A percentile compares a stretch with the other conserved stretches of the same genome.
Evolutionary conservation across 1,140 invertebrate genomes (phyloP).

Genomic region (Lucilia sericata): DNA sequence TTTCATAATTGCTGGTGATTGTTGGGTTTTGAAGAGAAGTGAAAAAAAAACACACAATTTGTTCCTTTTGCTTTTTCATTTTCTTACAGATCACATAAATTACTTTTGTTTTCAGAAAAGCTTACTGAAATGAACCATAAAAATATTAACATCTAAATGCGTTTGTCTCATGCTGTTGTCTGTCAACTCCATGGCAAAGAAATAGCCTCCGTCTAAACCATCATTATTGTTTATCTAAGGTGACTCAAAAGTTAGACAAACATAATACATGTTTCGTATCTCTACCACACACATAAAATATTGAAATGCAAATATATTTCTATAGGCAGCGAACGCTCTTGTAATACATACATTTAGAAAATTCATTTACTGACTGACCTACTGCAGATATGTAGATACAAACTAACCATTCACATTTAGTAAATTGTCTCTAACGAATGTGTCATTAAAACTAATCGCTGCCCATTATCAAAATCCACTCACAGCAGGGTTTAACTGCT

Average conservation of each 20-base stretch:
- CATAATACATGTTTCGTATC: too few relatives aligned
- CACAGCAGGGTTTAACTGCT: not conserved
- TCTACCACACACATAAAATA: not conserved
- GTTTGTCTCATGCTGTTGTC: not conserved
- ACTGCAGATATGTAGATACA: too few relatives aligned
- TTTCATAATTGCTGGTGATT: constrained; percentile 33
- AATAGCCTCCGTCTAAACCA: not conserved
- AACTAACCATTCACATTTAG: not conserved
- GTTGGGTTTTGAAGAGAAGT: not conserved
- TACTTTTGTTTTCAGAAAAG: too few relatives aligned
- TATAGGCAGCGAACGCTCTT: too few relatives aligned
- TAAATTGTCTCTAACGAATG: not conserved
- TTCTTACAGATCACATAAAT: too few relatives aligned
- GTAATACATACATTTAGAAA: not conserved
- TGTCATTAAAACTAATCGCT: constrained; percentile 29
- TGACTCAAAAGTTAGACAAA: too few relatives aligned
- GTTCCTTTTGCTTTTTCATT: not conserved
- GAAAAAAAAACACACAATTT: not conserved
- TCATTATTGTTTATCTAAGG: too few relatives aligned
- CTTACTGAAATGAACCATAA: not conserved
- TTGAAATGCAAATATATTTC: not conserved
- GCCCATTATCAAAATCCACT: constrained; percentile 14
- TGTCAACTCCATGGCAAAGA: not conserved
- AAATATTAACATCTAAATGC: constrained; percentile 3
- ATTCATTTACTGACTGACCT: not conserved